Base-by-base conservation (phyloP, 2,797 vertebrate genomes). In the Momotus momota region DNA sequence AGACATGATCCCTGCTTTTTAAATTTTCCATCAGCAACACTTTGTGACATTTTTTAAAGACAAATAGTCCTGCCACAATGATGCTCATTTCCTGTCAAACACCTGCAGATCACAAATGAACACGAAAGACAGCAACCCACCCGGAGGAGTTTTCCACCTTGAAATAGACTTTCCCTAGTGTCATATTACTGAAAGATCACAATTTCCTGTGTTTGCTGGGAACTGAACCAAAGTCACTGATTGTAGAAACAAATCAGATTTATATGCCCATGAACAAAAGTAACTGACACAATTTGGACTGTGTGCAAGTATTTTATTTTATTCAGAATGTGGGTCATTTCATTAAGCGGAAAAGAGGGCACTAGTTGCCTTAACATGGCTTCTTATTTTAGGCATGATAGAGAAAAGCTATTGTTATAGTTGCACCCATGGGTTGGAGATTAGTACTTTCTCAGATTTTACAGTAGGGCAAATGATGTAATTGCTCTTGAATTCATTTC, bases 1-100 rank as follows among this genome's bases (percentile, higher is more conserved):
- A 81, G 61, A 88, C 1, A 1, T 17, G 29, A 85, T 91, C n/a
- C 9, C 38, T 83, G 16, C 46, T 81, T 94, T 96, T 93, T 21
- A 46, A 69, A 51, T 60, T 75, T 90, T 92, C 55, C 23, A 10
- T 43, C 66, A 91, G 61, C 94, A 94, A 94, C 3, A 1, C 31
- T 78, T 87, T 82, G 49, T 91, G 81, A 95, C 95, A 91, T 84
- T 62, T 88, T 38, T 93, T 67, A 70, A 95, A 94, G 43, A 78
- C 77, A 81, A 94, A 10, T 38, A 49, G 51, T 81, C 62, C 94
- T 96, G 88, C 81, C 90, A 93, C 71, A 95, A 54, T 67, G 52
- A 33, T 61, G 48, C 33, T 91, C 70, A 69, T 95, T 96, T 93
- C 66, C 55, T 94, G 92, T 96, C 90, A 93, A 81, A 85, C 70